These are phyloP conservation scores for Incurvaria masculella DNA, from an alignment of 2,888 invertebrate genomes.

Conservation along the genomic window DNA sequence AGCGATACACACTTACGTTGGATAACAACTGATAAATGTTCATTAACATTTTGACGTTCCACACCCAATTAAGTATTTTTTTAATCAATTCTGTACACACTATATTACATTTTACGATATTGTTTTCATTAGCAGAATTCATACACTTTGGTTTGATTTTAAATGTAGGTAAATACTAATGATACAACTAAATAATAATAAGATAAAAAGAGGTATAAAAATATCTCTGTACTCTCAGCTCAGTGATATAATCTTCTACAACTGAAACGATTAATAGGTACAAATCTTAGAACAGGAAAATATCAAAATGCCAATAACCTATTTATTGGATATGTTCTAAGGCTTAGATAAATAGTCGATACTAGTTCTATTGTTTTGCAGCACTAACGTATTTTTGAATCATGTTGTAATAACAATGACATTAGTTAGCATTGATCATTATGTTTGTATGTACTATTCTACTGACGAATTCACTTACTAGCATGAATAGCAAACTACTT, in stretches of 20 bases:
- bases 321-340: too few relatives aligned
- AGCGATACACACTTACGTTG: background rate
- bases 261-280: too few relatives aligned
- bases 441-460: too few relatives aligned
- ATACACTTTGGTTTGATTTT: background rate
- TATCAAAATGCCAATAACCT: too few relatives aligned
- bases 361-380: too few relatives aligned
- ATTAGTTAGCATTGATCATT: too few relatives aligned
- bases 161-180: slow-evolving; percentile 5
- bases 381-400: too few relatives aligned
- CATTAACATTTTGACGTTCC: background rate
- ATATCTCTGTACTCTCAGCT: background rate
- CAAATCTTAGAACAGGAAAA: too few relatives aligned
- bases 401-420: too few relatives aligned
- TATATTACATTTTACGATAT: background rate
- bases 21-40: background rate
- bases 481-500: too few relatives aligned
- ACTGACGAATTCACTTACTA: too few relatives aligned
- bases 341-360: too few relatives aligned
- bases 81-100: background rate
- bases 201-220: background rate
- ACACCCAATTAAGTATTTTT: background rate
- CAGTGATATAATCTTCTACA: background rate
- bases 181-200: background rate
- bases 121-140: background rate